Conservation (phyloP, 2,888 invertebrate species). For the Ypsolopha scabrella region DNA sequence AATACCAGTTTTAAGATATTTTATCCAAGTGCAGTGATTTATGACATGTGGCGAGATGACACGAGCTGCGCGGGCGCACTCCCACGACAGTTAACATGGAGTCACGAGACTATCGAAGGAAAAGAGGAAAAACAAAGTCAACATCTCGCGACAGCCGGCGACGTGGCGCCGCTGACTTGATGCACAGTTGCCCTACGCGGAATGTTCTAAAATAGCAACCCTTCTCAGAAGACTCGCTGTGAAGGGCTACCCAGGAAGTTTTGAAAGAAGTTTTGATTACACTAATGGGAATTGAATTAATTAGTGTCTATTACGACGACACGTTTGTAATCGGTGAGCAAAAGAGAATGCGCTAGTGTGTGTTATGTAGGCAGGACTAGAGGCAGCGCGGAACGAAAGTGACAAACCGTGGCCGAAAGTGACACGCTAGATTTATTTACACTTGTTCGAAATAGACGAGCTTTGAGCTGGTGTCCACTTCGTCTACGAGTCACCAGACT, state of each 20-base stretch:
- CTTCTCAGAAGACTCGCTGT: not conserved
- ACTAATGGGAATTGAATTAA: too few species aligned
- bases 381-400: conserved; percentile 44
- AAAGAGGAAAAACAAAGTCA: conserved; percentile 1
- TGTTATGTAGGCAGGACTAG: too few species aligned
- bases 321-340: too few species aligned
- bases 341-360: too few species aligned
- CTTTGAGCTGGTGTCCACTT: conserved; percentile 62
- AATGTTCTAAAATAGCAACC: not conserved
- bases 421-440: conserved; percentile 62
- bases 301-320: too few species aligned
- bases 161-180: conserved; percentile 3
- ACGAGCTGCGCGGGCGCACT: not conserved
- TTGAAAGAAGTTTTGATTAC: not conserved
- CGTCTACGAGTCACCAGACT: conserved; percentile 36
- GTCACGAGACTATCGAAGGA: not conserved
- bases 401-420: conserved; percentile 56
- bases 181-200: not conserved
- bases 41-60: not conserved
- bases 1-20: not conserved
- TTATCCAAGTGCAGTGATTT: not conserved
- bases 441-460: conserved; percentile 59
- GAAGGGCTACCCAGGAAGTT: not conserved
- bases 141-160: not conserved
- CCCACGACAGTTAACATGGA: conserved; percentile 2